Evolutionary conservation across 2,888 invertebrate species (phyloP).

Genomic region (Tortrix viridana): DNA sequence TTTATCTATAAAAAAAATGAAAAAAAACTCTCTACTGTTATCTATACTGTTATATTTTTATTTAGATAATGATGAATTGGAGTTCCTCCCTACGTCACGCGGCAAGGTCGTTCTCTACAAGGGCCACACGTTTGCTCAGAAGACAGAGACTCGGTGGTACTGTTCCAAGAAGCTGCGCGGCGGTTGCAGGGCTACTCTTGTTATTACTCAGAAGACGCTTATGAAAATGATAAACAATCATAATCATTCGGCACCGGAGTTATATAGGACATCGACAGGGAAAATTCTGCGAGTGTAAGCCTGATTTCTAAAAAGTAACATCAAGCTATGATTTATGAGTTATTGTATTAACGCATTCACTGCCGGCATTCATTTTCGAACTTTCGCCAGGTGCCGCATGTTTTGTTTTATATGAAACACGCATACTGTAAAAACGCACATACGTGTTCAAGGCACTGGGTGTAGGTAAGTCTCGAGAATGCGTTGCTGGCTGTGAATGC

Average conservation of each 20-base stretch:
- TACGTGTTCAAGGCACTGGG: too few species aligned
- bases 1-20: too few species aligned
- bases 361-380: too few species aligned
- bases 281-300: constrained; percentile 1
- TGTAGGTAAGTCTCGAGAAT: too few species aligned
- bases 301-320: neutral
- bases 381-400: too few species aligned
- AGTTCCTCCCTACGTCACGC: constrained; percentile 24
- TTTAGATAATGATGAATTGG: constrained; percentile 1
- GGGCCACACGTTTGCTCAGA: constrained; percentile 10
- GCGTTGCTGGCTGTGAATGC: too few species aligned
- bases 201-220: constrained; percentile 1
- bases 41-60: constrained; percentile 4
- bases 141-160: neutral
- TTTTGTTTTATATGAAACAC: too few species aligned
- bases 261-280: constrained; percentile 7
- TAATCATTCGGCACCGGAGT: constrained; percentile 9
- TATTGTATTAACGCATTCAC: too few species aligned
- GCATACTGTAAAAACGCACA: too few species aligned
- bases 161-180: neutral
- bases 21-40: too few species aligned
- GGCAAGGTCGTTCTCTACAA: constrained; percentile 26
- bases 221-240: neutral
- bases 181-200: constrained; percentile 19
- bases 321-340: neutral